phyloP scores from a whole-genome alignment of 2,113 vertebrate species.

The human (Homo sapiens) region DNA sequence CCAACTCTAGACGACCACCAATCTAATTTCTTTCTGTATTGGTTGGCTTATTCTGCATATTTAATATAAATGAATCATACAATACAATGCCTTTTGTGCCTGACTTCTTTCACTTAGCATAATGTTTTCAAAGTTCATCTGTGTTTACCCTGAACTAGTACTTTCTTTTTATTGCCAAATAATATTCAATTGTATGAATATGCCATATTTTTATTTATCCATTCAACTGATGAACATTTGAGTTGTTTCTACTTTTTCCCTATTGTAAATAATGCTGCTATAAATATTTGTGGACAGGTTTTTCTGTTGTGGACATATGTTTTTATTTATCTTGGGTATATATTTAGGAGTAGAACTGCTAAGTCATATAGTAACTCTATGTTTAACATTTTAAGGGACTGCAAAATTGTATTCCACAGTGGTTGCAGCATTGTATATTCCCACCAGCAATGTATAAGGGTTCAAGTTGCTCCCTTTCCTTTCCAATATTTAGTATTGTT shows the following conservation, averaged over 20 bases:
- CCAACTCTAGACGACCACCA: neutral
- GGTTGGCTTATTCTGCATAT: neutral
- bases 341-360: neutral
- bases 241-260: neutral
- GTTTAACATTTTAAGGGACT: neutral
- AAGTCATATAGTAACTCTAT: neutral
- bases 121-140: neutral
- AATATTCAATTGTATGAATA: neutral
- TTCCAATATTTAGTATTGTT: neutral
- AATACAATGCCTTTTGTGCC: neutral
- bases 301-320: neutral
- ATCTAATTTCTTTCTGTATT: neutral
- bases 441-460: neutral
- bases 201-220: neutral
- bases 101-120: neutral
- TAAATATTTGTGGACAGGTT: neutral
- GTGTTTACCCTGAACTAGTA: neutral
- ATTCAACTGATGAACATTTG: neutral
- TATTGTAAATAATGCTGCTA: neutral
- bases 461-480: neutral
- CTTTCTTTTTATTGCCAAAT: neutral
- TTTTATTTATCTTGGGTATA: neutral
- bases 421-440: neutral
- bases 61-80: neutral
- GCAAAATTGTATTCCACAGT: neutral